These are phyloP conservation scores for Euclidia mi DNA, from an alignment of 2,888 invertebrate species.

Conservation along the genomic window DNA sequence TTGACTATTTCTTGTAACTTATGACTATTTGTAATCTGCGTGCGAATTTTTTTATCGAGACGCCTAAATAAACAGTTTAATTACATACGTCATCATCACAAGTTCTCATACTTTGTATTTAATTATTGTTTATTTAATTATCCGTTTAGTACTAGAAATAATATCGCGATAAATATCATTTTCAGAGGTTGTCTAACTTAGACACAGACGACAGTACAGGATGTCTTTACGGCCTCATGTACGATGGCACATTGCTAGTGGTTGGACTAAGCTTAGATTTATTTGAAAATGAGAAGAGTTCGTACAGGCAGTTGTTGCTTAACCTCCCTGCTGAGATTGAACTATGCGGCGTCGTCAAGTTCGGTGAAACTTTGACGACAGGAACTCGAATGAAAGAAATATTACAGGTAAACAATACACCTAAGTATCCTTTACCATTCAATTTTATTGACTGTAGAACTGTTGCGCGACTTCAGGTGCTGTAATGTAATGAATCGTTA, in stretches of 20 bases:
- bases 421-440: too few relatives aligned
- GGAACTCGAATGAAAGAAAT: slow-evolving; percentile 91
- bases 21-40: not conserved
- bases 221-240: slow-evolving; percentile 93
- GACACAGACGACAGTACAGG: slow-evolving; percentile 91
- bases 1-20: not conserved
- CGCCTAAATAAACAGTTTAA: slow-evolving; percentile 30
- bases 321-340: slow-evolving; percentile 94
- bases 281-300: slow-evolving; percentile 88
- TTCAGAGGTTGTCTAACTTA: slow-evolving; percentile 92
- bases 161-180: slow-evolving; percentile 28
- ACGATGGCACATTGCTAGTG: slow-evolving; percentile 92
- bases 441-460: too few relatives aligned
- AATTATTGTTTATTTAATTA: slow-evolving; percentile 3
- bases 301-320: slow-evolving; percentile 88
- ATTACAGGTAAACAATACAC: slow-evolving; percentile 77
- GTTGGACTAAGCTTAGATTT: slow-evolving; percentile 92
- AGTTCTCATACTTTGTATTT: slow-evolving; percentile 17
- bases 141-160: not conserved
- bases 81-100: slow-evolving; percentile 72
- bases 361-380: slow-evolving; percentile 90
- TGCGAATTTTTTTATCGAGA: not conserved
- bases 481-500: too few relatives aligned
- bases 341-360: slow-evolving; percentile 93
- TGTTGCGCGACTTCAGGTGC: too few relatives aligned